Evolutionary conservation across 2,797 vertebrate genomes (phyloP).

Genomic region (Alcedo quadribrachys): DNA sequence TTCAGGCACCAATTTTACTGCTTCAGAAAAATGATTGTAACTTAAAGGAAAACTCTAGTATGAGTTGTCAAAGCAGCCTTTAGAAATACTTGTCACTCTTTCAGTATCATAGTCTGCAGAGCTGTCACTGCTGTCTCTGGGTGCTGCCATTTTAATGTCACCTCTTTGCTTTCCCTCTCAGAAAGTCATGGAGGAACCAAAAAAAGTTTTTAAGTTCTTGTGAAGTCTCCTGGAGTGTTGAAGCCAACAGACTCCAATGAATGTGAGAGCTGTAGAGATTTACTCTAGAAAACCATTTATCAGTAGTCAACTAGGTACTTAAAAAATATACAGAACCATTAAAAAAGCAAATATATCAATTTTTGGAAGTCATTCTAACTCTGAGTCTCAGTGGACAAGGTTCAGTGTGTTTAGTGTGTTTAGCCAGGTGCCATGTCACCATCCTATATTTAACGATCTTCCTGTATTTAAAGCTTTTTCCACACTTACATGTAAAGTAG

Average conservation of each 20-base stretch:
- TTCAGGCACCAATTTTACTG: constrained; percentile 58
- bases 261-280: neutral
- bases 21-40: constrained; percentile 65
- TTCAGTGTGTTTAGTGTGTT: neutral
- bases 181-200: constrained; percentile 23
- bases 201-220: constrained; percentile 18
- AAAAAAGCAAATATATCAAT: neutral
- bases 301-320: neutral
- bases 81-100: constrained; percentile 71
- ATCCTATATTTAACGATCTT: neutral
- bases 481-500: neutral
- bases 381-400: neutral
- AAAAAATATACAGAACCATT: neutral
- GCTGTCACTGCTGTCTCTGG: constrained; percentile 70
- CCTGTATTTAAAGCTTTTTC: constrained; percentile 26
- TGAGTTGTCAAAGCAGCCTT: constrained; percentile 71
- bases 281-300: neutral
- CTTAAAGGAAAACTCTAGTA: constrained; percentile 63
- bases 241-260: neutral
- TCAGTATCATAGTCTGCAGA: constrained; percentile 53
- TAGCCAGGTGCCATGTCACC: neutral
- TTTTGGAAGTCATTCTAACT: neutral
- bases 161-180: constrained; percentile 59
- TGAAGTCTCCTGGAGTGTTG: neutral
- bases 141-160: constrained; percentile 68